phyloP scores from a whole-genome alignment of 1,140 invertebrate genomes.

The Trachelipus rathkii region DNA sequence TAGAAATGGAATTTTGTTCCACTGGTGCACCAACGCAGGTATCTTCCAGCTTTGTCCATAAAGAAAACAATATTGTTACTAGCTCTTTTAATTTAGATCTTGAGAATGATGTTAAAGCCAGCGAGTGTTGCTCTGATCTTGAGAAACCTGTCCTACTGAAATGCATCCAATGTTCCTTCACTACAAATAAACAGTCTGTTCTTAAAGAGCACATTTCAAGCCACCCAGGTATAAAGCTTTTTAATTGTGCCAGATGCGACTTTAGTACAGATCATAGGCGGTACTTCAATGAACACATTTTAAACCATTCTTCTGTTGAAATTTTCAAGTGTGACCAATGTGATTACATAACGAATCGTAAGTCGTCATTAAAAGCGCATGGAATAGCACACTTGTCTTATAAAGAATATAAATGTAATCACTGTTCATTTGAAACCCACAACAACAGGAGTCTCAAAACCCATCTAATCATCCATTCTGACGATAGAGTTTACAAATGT shows the following conservation, averaged over 20 bases:
- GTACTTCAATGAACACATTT: background rate
- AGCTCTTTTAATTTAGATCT: no score
- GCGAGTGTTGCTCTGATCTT: no score
- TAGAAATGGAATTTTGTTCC: no score
- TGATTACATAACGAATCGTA: background rate
- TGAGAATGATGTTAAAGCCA: no score
- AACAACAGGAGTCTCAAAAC: background rate
- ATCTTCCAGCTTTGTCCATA: no score
- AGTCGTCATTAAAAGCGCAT: background rate
- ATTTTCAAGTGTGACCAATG: background rate
- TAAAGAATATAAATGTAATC: background rate
- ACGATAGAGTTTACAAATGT: background rate
- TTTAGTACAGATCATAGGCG: background rate
- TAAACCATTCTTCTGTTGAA: background rate
- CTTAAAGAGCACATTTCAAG: background rate
- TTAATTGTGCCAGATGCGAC: background rate
- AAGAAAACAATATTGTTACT: no score
- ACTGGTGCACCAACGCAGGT: no score
- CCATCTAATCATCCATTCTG: background rate
- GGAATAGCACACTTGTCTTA: background rate
- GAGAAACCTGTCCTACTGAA: background rate
- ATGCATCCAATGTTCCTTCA: background rate
- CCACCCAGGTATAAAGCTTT: background rate
- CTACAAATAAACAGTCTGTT: background rate
- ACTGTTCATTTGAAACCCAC: background rate